Conservation (phyloP, 2,888 invertebrate genomes). For the Harpalus rufipes region DNA sequence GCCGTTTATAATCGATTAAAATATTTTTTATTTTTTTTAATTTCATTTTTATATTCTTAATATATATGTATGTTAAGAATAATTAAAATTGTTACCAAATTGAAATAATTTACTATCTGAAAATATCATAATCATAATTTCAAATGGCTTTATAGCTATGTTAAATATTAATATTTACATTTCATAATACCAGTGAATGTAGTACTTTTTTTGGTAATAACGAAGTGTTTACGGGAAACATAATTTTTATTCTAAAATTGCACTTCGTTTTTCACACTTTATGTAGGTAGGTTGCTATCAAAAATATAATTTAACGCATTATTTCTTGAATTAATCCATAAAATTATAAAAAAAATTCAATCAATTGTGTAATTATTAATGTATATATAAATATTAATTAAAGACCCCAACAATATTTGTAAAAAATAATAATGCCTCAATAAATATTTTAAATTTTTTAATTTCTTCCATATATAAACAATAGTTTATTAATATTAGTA, state of each 20-base stretch:
- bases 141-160: slow-evolving; percentile 57
- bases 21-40: slow-evolving; percentile 23
- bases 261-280: slow-evolving; percentile 21
- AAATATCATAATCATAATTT: slow-evolving; percentile 40
- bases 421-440: slow-evolving; percentile 44
- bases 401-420: background rate
- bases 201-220: slow-evolving; percentile 43
- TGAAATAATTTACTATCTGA: slow-evolving; percentile 44
- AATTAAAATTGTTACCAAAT: slow-evolving; percentile 60
- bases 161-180: slow-evolving; percentile 58
- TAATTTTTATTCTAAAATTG: slow-evolving; percentile 46
- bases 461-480: background rate
- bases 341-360: slow-evolving; percentile 41
- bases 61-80: slow-evolving; percentile 11
- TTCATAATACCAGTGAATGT: slow-evolving; percentile 47
- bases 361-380: slow-evolving; percentile 37
- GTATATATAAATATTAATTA: slow-evolving; percentile 47
- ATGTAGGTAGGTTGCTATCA: slow-evolving; percentile 5
- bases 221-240: slow-evolving; percentile 39
- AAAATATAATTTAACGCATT: background rate
- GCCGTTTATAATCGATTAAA: slow-evolving; percentile 44
- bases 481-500: too few relatives aligned
- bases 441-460: slow-evolving; percentile 43
- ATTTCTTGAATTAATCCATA: background rate
- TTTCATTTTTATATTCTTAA: slow-evolving; percentile 53